Base-by-base conservation (phyloP, 2,888 invertebrate genomes). In the Chrysomela aeneicollis region DNA sequence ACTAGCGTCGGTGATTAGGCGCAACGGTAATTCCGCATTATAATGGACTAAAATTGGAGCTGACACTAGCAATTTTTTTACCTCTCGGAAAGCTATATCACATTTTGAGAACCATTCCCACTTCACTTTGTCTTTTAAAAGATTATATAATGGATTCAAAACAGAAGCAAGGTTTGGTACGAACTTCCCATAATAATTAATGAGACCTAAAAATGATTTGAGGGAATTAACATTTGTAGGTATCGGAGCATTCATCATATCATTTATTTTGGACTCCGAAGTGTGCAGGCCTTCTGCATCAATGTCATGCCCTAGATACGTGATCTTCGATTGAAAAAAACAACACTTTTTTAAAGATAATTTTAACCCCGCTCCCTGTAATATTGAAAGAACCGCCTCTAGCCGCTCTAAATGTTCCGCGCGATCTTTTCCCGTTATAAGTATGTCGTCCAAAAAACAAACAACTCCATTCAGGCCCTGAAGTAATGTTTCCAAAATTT, bases 241-340 rank as follows among this genome's bases (percentile, higher is more conserved):
- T 30, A n/a, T 6, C 8, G 62, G 59, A 10, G 54, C 50, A 21
- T 59, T 46, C 35, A 50, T 1, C 12, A 76, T 71, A 8, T 64
- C 71, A n/a, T n/a, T n/a, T n/a, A n/a, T n/a, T n/a, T n/a, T n/a
- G n/a, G n/a, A n/a, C n/a, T n/a, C n/a, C n/a, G n/a, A n/a, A n/a
- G n/a, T 59, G 54, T n/a, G 54, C 50, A 21, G 54, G 37, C 35
- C 49, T 0, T 70, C 19, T 26, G 58, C 61, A 52, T 71, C 66
- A 12, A 76, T 62, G 9, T n/a, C 18, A 62, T 71, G 69, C 1
- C 74, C 74, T n/a, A 74, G 59, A 59, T 67, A 73, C n/a, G 57
- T 50, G 21, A 72, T 30, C 15, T 57, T 57, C 3, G 57, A 35
- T 59, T 64, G 55, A 35, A 68, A 73, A 46, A 77, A 71, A 49